Evolutionary conservation across 2,113 vertebrate genomes (phyloP).

Genomic region (Myrmecophaga tridactyla): DNA sequence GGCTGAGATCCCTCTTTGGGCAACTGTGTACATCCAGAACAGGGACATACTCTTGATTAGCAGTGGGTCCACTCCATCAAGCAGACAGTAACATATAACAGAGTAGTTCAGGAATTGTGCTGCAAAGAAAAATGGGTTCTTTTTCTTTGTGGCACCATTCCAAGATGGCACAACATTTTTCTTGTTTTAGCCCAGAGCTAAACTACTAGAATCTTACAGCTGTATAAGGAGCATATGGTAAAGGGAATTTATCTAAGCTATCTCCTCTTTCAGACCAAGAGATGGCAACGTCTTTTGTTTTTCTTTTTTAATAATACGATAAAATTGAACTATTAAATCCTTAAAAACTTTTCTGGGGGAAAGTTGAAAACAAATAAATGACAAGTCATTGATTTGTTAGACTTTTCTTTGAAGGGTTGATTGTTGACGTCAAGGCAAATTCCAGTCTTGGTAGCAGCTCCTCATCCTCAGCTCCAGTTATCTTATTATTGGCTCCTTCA

Average conservation of each 20-base stretch:
- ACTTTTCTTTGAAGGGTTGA: slow-evolving; percentile 60
- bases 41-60: background rate
- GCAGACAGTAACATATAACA: background rate
- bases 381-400: slow-evolving; percentile 66
- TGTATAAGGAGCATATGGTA: slow-evolving; percentile 65
- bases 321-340: slow-evolving; percentile 50
- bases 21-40: background rate
- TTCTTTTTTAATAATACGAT: background rate
- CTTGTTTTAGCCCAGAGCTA: slow-evolving; percentile 35
- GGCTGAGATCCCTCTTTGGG: background rate
- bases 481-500: slow-evolving; percentile 62
- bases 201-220: slow-evolving; percentile 37
- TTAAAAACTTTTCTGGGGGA: slow-evolving; percentile 42
- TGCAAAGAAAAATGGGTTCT: background rate
- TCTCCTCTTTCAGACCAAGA: slow-evolving; percentile 38
- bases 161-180: background rate
- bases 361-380: slow-evolving; percentile 72
- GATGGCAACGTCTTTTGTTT: background rate
- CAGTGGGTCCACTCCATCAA: background rate
- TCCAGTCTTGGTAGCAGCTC: slow-evolving; percentile 39
- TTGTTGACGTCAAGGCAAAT: slow-evolving; percentile 65
- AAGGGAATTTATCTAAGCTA: slow-evolving; percentile 63
- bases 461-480: background rate
- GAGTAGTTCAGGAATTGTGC: background rate
- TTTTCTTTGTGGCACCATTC: slow-evolving; percentile 6